Conservation (phyloP, 2,888 invertebrate species). For the Drosophila borealis region DNA sequence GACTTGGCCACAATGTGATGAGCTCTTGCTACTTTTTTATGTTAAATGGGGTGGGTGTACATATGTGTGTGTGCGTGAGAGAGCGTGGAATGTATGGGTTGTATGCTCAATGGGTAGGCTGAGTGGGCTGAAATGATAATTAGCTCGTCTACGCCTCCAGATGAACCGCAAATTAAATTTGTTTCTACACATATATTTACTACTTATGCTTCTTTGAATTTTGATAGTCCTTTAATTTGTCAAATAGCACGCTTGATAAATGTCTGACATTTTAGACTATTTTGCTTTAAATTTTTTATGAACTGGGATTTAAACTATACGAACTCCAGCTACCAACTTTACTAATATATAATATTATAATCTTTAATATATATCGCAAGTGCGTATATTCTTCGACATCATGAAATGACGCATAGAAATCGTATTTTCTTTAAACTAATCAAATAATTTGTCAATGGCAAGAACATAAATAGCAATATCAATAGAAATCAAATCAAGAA, state of each 20-base stretch:
- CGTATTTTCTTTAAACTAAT: slow-evolving; percentile 35
- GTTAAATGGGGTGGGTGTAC: slow-evolving; percentile 1
- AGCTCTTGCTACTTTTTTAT: slow-evolving; percentile 34
- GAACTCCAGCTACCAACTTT: not conserved
- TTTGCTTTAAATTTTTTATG: not conserved
- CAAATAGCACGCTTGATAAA: slow-evolving; percentile 14
- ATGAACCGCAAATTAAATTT: slow-evolving; percentile 50
- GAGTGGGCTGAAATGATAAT: slow-evolving; percentile 51
- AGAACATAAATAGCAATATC: slow-evolving; percentile 62
- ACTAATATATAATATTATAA: not conserved
- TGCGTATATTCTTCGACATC: not conserved
- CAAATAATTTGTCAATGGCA: slow-evolving; percentile 57
- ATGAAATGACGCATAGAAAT: not conserved
- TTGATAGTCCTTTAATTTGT: slow-evolving; percentile 22
- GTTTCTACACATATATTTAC: slow-evolving; percentile 18
- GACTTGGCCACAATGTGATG: slow-evolving; percentile 53
- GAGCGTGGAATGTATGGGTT: slow-evolving; percentile 7
- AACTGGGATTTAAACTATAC: not conserved
- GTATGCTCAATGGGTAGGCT: slow-evolving; percentile 52
- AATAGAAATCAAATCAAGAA: slow-evolving; percentile 65
- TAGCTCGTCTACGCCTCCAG: slow-evolving; percentile 34
- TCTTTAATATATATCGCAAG: not conserved
- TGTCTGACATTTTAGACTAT: not conserved
- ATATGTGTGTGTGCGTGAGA: slow-evolving; percentile 8
- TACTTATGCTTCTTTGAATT: slow-evolving; percentile 29